Evolutionary conservation across 2,888 invertebrate species (phyloP).

Genomic region (Hypselothyrea guttata): DNA sequence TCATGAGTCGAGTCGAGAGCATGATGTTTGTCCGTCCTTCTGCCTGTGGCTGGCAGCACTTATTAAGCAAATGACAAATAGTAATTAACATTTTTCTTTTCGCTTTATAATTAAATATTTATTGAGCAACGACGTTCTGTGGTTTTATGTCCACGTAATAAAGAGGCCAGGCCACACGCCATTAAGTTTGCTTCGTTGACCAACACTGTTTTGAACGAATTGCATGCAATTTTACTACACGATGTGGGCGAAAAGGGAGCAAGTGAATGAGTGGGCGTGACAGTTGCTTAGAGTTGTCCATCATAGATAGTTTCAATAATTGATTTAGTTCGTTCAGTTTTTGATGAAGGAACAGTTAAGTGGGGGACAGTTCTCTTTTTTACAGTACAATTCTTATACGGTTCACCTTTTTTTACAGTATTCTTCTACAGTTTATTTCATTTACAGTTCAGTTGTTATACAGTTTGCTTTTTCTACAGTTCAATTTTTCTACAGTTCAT

Average conservation of each 20-base stretch:
- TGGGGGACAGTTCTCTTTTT: no score
- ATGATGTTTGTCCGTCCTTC: constrained; percentile 19
- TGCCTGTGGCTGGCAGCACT: constrained; percentile 17
- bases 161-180: constrained; percentile 33
- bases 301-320: no score
- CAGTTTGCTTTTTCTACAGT: no score
- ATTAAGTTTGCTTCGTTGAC: constrained; percentile 57
- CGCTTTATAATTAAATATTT: constrained; percentile 70
- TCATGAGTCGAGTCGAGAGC: constrained; percentile 6
- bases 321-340: no score
- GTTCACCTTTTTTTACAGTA: no score
- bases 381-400: no score
- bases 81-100: constrained; percentile 48
- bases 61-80: constrained; percentile 58
- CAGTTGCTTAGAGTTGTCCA: no score
- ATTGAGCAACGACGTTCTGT: constrained; percentile 49
- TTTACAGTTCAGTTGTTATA: no score
- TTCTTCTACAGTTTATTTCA: no score
- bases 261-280: not conserved
- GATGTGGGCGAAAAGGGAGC: not conserved
- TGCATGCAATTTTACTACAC: constrained; percentile 26
- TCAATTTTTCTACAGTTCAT: no score
- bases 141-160: constrained; percentile 32
- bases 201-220: constrained; percentile 38
- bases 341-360: no score